Conservation (phyloP, 2,113 vertebrate species). For the Pluvianellus socialis region DNA sequence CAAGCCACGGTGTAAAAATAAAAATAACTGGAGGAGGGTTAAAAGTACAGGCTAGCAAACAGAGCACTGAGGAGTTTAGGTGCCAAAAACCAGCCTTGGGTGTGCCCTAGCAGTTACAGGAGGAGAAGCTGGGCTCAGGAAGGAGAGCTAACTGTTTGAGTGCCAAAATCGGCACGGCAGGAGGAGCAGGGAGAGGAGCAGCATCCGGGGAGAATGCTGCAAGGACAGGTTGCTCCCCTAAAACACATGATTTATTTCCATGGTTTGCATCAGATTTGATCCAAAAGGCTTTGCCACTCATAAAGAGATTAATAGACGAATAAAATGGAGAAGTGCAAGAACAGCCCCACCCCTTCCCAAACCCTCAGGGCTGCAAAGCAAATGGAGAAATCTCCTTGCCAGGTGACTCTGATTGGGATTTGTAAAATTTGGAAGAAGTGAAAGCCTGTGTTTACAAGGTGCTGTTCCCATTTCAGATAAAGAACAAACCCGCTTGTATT, state of each 20-base stretch:
- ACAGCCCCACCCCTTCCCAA: background rate
- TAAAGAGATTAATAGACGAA: background rate
- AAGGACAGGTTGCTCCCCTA: background rate
- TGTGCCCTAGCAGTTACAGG: background rate
- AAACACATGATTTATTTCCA: background rate
- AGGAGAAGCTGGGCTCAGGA: background rate
- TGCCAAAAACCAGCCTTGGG: slow-evolving; percentile 19
- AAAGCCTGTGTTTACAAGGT: background rate
- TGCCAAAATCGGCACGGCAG: background rate
- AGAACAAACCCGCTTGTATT: background rate
- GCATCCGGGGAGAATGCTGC: background rate
- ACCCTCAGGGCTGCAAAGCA: background rate
- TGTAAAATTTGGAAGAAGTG: background rate
- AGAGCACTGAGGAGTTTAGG: background rate
- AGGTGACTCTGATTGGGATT: background rate
- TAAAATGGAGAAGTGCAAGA: background rate
- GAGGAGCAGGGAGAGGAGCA: background rate
- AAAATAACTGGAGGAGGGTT: background rate
- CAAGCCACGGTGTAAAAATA: background rate
- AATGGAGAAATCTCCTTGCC: background rate
- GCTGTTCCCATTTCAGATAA: background rate
- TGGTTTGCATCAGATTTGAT: background rate
- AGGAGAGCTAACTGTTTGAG: background rate
- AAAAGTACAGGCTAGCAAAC: background rate
- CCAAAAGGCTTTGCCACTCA: background rate